Percentiles rank a stretch among this genome's conserved stretches.
Conservation (phyloP, 2,113 vertebrate genomes). For the Ictidomys tridecemlineatus region DNA sequence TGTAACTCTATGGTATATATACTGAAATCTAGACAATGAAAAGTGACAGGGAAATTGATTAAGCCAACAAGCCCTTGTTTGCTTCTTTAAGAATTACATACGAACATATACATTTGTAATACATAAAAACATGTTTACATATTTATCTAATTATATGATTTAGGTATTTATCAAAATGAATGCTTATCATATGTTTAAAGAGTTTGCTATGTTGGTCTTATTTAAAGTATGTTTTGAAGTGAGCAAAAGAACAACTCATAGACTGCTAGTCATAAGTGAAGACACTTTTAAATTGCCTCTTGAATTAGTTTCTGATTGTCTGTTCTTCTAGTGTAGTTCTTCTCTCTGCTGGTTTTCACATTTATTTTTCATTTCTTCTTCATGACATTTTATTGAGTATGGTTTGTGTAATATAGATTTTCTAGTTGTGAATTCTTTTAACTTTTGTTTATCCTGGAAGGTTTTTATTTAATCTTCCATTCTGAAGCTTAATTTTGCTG, state of each 20-base stretch:
- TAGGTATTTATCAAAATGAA: slow-evolving; percentile 33
- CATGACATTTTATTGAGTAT: no score
- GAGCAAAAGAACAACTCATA: not conserved
- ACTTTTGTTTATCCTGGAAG: no score
- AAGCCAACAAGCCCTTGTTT: slow-evolving; percentile 10
- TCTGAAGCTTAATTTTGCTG: no score
- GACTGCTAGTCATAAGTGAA: not conserved
- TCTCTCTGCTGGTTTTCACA: no score
- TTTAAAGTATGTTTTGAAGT: slow-evolving; percentile 49
- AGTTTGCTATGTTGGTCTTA: slow-evolving; percentile 9
- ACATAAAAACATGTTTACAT: not conserved
- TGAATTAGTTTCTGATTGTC: not conserved
- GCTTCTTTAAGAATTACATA: slow-evolving; percentile 35
- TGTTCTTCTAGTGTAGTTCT: no score
- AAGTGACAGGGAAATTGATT: not conserved
- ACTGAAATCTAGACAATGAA: not conserved
- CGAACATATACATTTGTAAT: not conserved
- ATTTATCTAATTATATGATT: not conserved
- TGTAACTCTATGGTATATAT: not conserved
- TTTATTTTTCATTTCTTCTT: no score
- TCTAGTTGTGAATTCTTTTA: no score
- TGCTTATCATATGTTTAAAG: slow-evolving; percentile 13
- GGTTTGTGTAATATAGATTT: no score
- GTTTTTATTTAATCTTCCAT: no score
- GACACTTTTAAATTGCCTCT: not conserved